Evolutionary conservation across 2,888 invertebrate genomes (phyloP).

Genomic region (Pheosia gnoma): DNA sequence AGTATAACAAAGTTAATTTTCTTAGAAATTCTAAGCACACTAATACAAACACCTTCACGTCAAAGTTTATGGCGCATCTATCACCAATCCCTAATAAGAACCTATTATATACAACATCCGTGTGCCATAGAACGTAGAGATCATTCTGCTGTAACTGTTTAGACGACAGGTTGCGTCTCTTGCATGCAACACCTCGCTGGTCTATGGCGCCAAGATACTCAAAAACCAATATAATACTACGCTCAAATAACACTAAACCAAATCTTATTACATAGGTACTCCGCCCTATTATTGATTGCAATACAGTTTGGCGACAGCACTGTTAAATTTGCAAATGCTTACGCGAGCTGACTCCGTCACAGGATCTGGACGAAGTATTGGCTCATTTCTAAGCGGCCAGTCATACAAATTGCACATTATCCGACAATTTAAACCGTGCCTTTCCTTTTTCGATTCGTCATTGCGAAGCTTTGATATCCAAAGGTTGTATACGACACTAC

Average conservation of each 20-base stretch:
- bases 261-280: constrained; percentile 1
- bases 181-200: constrained; percentile 54
- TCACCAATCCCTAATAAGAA: constrained; percentile 27
- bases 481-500: background rate
- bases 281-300: constrained; percentile 4
- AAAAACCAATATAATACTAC: constrained; percentile 44
- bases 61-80: constrained; percentile 27
- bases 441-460: constrained; percentile 80
- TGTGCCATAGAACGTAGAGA: constrained; percentile 42
- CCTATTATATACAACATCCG: constrained; percentile 32
- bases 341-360: constrained; percentile 65
- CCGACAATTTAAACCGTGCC: constrained; percentile 62
- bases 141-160: constrained; percentile 53
- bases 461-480: constrained; percentile 43
- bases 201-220: constrained; percentile 67
- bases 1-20: constrained; percentile 9
- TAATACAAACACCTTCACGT: constrained; percentile 19
- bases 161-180: constrained; percentile 49
- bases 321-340: constrained; percentile 42
- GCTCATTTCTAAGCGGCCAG: constrained; percentile 61
- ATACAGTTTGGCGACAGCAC: constrained; percentile 12
- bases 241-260: constrained; percentile 5
- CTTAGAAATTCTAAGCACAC: constrained; percentile 9
- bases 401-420: constrained; percentile 76
- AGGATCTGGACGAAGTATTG: constrained; percentile 62